Conservation (phyloP, 2,797 vertebrate species). For the Lepidocolaptes lacrymiger region DNA sequence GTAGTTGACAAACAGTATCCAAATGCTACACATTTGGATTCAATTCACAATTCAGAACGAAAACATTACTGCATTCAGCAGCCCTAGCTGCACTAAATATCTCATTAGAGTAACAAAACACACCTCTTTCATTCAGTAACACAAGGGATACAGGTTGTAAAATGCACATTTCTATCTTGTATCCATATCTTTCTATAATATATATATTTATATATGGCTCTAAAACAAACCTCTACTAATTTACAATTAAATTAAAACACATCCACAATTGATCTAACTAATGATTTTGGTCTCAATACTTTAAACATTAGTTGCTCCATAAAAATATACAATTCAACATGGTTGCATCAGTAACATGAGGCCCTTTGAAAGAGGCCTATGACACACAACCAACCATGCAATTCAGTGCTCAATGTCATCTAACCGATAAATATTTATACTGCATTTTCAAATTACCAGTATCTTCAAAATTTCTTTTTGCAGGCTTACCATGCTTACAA, state of each 20-base stretch:
- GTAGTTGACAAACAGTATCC: conserved; percentile 27
- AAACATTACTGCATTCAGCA: conserved; percentile 43
- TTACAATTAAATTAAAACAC: conserved; percentile 80
- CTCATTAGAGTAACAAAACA: conserved; percentile 37
- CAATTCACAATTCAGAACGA: neutral
- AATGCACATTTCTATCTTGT: conserved; percentile 48
- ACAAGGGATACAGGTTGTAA: conserved; percentile 36
- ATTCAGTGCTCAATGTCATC: conserved; percentile 75
- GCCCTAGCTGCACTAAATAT: conserved; percentile 18
- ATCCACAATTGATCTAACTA: conserved; percentile 68
- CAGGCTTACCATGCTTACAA: conserved; percentile 67
- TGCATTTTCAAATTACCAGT: conserved; percentile 54
- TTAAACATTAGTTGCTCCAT: conserved; percentile 71
- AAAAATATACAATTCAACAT: conserved; percentile 74
- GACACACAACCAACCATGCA: conserved; percentile 64
- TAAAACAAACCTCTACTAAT: conserved; percentile 72
- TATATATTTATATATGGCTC: conserved; percentile 63
- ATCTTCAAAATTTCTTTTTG: conserved; percentile 42
- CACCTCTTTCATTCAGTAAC: conserved; percentile 12
- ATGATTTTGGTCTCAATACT: conserved; percentile 76
- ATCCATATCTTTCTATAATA: conserved; percentile 69
- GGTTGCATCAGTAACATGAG: conserved; percentile 55
- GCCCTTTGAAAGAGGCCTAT: conserved; percentile 40
- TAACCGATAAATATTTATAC: conserved; percentile 72
- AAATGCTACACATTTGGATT: conserved; percentile 11